These are phyloP conservation scores for Saguinus midas DNA, from an alignment of 2,113 vertebrate genomes.

Conservation along the genomic window DNA sequence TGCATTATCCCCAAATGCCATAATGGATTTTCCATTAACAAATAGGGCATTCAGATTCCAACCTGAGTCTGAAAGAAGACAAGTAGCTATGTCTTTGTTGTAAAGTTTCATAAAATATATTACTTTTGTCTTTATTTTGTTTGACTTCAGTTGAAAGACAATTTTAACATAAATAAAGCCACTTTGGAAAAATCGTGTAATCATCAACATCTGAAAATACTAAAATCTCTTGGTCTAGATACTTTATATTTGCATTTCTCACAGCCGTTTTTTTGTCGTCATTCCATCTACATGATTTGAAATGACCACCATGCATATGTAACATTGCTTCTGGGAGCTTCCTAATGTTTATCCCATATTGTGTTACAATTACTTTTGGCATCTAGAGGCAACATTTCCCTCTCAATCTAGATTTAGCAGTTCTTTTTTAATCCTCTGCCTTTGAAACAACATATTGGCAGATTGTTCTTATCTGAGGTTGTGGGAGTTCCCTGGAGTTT, in stretches of 20 bases:
- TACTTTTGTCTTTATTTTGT: constrained; percentile 58
- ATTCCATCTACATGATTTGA: background rate
- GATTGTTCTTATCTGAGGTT: constrained; percentile 58
- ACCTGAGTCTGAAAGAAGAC: background rate
- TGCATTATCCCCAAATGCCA: constrained; percentile 6
- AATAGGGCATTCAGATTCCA: background rate
- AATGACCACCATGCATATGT: constrained; percentile 59
- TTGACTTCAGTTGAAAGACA: constrained; percentile 26
- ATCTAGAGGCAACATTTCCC: constrained; percentile 66
- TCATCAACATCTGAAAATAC: constrained; percentile 37
- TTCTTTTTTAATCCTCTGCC: constrained; percentile 40
- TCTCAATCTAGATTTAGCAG: constrained; percentile 50
- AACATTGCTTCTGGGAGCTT: constrained; percentile 61
- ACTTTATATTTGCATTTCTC: constrained; percentile 55
- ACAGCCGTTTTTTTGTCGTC: background rate
- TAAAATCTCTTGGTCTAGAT: constrained; percentile 5
- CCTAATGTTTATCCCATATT: constrained; percentile 51
- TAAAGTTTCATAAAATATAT: constrained; percentile 13
- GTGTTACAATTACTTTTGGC: constrained; percentile 68
- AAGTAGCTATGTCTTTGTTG: constrained; percentile 43
- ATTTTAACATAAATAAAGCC: constrained; percentile 38
- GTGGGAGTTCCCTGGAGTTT: constrained; percentile 53
- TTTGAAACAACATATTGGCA: constrained; percentile 63
- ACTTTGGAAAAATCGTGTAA: background rate
- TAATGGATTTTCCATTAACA: constrained; percentile 64